phyloP scores from a whole-genome alignment of 1,140 invertebrate species.

The Nephila pilipes region DNA sequence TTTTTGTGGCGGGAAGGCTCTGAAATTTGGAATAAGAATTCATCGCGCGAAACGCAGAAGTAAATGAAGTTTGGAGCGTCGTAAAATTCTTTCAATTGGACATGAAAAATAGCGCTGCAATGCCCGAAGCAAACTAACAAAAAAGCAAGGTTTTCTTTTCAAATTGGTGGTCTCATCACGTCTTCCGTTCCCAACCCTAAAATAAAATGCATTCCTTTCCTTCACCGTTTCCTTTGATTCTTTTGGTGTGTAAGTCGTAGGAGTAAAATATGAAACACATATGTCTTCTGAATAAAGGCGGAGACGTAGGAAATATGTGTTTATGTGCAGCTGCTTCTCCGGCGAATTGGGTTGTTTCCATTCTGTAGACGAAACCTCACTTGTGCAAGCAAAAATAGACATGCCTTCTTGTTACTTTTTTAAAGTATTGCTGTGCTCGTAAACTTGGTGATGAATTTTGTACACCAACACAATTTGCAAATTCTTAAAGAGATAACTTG shows the following conservation, averaged over 20 bases:
- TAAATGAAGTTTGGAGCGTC: not conserved
- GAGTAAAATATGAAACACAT: not conserved
- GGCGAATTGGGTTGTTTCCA: not conserved
- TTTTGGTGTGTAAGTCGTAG: not conserved
- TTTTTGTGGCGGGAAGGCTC: not conserved
- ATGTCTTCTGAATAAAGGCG: not conserved
- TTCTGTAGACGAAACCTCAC: not conserved
- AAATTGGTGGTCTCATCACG: slow-evolving; percentile 10
- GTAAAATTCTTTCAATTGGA: not conserved
- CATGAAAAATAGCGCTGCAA: not conserved
- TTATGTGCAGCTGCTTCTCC: not conserved
- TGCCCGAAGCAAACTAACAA: not conserved
- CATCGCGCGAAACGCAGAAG: not conserved
- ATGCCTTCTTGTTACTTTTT: too few species aligned
- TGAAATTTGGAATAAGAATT: not conserved
- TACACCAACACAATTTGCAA: too few species aligned
- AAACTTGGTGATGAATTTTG: too few species aligned
- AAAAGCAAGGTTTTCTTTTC: not conserved
- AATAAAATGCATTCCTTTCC: not conserved
- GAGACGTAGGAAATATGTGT: slow-evolving; percentile 7
- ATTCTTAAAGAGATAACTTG: too few species aligned
- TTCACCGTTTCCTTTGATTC: not conserved
- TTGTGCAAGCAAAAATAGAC: not conserved
- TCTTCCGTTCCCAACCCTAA: not conserved
- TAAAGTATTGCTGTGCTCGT: too few species aligned